These are phyloP conservation scores for Anthophora plumipes DNA, from an alignment of 2,888 invertebrate genomes.

Conservation along the genomic window DNA sequence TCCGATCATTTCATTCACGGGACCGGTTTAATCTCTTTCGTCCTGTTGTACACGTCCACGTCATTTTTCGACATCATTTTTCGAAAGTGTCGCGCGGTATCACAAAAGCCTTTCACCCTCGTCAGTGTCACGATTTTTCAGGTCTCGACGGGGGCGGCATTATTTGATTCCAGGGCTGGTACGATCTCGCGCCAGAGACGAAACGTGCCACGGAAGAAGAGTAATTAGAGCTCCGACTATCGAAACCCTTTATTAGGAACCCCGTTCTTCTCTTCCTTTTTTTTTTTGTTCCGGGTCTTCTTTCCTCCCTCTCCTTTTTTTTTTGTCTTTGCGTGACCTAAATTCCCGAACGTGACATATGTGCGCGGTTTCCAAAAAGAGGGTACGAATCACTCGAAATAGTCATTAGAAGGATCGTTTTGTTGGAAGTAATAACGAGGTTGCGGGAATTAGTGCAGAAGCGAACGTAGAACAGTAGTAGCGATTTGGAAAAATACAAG, in stretches of 20 bases:
- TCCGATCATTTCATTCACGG: slow-evolving; percentile 6
- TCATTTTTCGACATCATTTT: slow-evolving; percentile 13
- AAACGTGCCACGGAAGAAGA: background rate
- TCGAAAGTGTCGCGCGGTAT: slow-evolving; percentile 16
- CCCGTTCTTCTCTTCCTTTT: background rate
- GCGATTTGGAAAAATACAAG: background rate
- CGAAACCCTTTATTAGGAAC: slow-evolving; percentile 43
- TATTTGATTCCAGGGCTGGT: slow-evolving; percentile 30
- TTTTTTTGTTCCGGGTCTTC: no score
- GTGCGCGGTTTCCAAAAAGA: background rate
- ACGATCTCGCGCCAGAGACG: background rate
- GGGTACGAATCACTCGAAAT: background rate
- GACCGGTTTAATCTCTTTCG: slow-evolving; percentile 9
- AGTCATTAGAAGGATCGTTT: slow-evolving; percentile 18
- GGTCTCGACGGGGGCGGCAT: background rate
- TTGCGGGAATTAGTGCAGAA: background rate
- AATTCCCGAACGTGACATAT: slow-evolving; percentile 6
- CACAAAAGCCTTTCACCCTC: slow-evolving; percentile 28
- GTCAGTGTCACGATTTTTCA: slow-evolving; percentile 36
- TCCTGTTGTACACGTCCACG: background rate
- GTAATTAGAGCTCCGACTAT: slow-evolving; percentile 50
- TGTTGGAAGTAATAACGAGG: background rate
- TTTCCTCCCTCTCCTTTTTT: background rate
- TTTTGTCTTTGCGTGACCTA: slow-evolving; percentile 16
- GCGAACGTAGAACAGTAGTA: background rate